These are phyloP conservation scores for Hozukius guyotensis DNA, from an alignment of 2,797 vertebrate species.

Conservation along the genomic window DNA sequence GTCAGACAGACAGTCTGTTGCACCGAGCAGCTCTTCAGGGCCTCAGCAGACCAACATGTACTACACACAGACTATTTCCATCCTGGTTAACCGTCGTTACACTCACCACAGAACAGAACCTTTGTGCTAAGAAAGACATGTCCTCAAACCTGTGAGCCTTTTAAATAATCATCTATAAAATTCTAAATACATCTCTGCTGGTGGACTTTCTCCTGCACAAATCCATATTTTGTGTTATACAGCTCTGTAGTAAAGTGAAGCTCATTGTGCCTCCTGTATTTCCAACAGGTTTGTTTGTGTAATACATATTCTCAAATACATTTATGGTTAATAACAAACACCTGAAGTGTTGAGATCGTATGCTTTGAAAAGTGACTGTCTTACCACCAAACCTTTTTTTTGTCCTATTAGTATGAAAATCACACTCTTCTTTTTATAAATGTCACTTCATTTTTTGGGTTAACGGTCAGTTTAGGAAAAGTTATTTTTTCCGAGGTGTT, in stretches of 20 bases:
- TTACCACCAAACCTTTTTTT: background rate
- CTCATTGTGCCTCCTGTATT: background rate
- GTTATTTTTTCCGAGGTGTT: background rate
- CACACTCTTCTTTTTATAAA: background rate
- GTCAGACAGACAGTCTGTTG: constrained; percentile 2
- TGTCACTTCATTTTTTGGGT: background rate
- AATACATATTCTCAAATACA: background rate
- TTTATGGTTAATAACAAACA: background rate
- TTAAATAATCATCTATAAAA: background rate
- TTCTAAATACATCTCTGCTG: background rate
- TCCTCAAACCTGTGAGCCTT: background rate
- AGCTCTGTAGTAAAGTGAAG: background rate
- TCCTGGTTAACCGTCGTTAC: constrained; percentile 3
- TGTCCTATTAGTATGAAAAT: background rate
- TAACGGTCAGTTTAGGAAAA: too few relatives aligned
- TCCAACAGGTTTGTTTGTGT: background rate
- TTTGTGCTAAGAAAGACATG: background rate
- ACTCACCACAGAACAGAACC: background rate
- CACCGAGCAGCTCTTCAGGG: background rate
- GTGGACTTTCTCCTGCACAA: background rate
- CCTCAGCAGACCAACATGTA: background rate
- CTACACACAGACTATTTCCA: constrained; percentile 1
- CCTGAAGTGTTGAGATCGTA: background rate
- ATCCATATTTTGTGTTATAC: background rate
- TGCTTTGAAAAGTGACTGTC: background rate